phyloP scores from a whole-genome alignment of 2,888 invertebrate species.

The Nasonia oneida region DNA sequence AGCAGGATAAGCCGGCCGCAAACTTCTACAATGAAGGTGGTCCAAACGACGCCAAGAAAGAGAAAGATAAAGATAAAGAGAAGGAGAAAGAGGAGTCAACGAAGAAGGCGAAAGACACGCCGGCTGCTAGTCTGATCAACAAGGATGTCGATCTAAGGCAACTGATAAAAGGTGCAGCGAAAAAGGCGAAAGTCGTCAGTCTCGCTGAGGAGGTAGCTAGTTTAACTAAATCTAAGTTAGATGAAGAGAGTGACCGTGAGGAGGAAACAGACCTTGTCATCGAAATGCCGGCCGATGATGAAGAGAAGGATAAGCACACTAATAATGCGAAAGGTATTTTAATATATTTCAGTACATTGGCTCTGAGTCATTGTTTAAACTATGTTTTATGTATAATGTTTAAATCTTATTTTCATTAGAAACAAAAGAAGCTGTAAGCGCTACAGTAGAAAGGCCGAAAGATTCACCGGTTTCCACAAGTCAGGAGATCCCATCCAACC shows the following conservation, averaged over 20 bases:
- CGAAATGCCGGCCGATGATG: slow-evolving; percentile 75
- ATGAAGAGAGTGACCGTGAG: slow-evolving; percentile 77
- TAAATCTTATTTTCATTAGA: neutral
- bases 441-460: slow-evolving; percentile 17
- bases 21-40: slow-evolving; percentile 70
- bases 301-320: slow-evolving; percentile 73
- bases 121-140: neutral
- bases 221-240: slow-evolving; percentile 72
- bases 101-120: neutral
- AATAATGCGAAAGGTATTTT: slow-evolving; percentile 65
- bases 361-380: neutral
- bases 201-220: slow-evolving; percentile 74
- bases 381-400: neutral
- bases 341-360: neutral
- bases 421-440: neutral
- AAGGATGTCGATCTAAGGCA: slow-evolving; percentile 79
- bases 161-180: slow-evolving; percentile 68
- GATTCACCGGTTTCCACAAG: slow-evolving; percentile 50
- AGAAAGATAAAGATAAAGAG: slow-evolving; percentile 35
- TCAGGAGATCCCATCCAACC: slow-evolving; percentile 79
- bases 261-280: slow-evolving; percentile 76
- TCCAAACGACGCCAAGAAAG: slow-evolving; percentile 25
- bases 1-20: slow-evolving; percentile 61
- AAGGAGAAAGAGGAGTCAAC: slow-evolving; percentile 24
- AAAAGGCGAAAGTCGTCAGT: slow-evolving; percentile 70